These are phyloP conservation scores for Hydropsyche tenuis DNA, from an alignment of 1,140 invertebrate species.

Conservation along the genomic window DNA sequence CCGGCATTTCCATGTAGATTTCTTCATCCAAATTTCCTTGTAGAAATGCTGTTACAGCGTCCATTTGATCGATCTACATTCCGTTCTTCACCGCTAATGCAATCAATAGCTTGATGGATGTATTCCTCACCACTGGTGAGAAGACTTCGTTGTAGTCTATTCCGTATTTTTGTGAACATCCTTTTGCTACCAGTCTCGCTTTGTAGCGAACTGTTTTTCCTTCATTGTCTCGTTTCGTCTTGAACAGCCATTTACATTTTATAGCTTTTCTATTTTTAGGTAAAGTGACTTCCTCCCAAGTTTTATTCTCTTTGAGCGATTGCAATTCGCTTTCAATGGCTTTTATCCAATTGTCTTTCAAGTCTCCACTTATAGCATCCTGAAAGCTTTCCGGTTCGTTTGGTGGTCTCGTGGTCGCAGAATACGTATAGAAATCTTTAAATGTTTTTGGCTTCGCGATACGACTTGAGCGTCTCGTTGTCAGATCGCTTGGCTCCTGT, in stretches of 20 bases:
- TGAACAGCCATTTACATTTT: slow-evolving; percentile 55
- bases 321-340: neutral
- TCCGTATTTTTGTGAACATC: slow-evolving; percentile 50
- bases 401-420: no score
- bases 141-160: slow-evolving; percentile 55
- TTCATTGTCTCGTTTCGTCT: slow-evolving; percentile 52
- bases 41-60: no score
- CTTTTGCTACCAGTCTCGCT: slow-evolving; percentile 55
- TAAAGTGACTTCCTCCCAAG: slow-evolving; percentile 26
- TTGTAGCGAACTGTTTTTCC: slow-evolving; percentile 53
- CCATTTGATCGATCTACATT: no score
- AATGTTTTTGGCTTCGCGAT: no score
- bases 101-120: neutral
- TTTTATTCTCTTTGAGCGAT: neutral
- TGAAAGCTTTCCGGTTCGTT: neutral
- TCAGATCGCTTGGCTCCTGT: no score
- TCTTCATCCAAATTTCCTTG: no score
- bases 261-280: slow-evolving; percentile 50
- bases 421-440: no score
- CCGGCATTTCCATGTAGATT: neutral
- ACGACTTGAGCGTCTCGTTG: no score
- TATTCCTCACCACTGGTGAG: slow-evolving; percentile 50
- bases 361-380: slow-evolving; percentile 35
- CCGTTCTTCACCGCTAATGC: no score
- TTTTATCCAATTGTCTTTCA: slow-evolving; percentile 43